phyloP scores from a whole-genome alignment of 2,888 invertebrate genomes.

The Dolichomitus sp. region DNA sequence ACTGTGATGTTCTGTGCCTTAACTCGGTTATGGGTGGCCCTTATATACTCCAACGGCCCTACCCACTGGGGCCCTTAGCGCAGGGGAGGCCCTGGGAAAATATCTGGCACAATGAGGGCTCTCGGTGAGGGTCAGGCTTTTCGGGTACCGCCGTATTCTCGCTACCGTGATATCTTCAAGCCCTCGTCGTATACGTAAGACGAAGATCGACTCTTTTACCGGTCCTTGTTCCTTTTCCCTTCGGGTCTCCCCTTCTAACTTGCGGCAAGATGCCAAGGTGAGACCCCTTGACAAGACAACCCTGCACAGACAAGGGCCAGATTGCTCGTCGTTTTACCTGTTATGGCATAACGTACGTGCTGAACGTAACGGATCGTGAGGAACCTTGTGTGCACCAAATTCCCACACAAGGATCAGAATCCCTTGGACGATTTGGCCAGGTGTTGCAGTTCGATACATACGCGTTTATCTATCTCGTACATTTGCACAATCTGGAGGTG shows the following conservation, averaged over 20 bases:
- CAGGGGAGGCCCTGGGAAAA: conserved; percentile 81
- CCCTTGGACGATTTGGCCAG: conserved; percentile 53
- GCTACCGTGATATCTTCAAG: conserved; percentile 24
- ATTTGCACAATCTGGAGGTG: not conserved
- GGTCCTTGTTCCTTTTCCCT: conserved; percentile 33
- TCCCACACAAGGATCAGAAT: conserved; percentile 59
- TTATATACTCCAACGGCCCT: conserved; percentile 76
- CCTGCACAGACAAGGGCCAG: conserved; percentile 36
- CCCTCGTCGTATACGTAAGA: conserved; percentile 35
- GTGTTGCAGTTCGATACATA: conserved; percentile 37
- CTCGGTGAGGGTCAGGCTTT: conserved; percentile 49
- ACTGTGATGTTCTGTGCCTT: conserved; percentile 77
- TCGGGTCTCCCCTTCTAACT: not conserved
- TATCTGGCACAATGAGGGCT: conserved; percentile 75
- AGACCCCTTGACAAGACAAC: conserved; percentile 54
- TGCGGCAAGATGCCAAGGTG: conserved; percentile 28
- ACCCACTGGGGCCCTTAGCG: conserved; percentile 49
- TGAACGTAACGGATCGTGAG: conserved; percentile 52
- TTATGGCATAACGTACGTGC: conserved; percentile 50
- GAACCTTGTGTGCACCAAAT: conserved; percentile 36
- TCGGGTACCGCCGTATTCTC: conserved; percentile 24
- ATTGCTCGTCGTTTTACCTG: conserved; percentile 66
- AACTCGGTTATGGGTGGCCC: conserved; percentile 64
- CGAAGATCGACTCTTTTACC: conserved; percentile 55
- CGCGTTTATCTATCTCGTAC: conserved; percentile 47